A percentile compares a stretch with the other conserved stretches of the same genome.
Evolutionary conservation across 1,140 invertebrate genomes (phyloP).

Genomic region (Laupala kohalensis): DNA sequence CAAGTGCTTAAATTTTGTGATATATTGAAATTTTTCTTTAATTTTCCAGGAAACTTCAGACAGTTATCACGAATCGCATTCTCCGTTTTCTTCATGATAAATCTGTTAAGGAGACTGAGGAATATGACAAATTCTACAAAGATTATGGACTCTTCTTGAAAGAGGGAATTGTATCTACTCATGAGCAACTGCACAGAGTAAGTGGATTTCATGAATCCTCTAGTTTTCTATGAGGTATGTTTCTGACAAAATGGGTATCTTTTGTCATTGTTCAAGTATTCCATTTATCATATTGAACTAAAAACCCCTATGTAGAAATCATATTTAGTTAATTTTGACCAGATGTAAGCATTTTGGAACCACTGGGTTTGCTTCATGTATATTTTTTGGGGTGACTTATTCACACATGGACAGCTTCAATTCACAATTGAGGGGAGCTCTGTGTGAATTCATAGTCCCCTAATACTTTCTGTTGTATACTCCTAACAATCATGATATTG

Average conservation of each 20-base stretch:
- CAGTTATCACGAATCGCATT: slow-evolving; percentile 71
- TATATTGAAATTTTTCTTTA: too few relatives aligned
- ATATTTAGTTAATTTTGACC: neutral
- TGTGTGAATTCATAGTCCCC: too few relatives aligned
- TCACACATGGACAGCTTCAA: too few relatives aligned
- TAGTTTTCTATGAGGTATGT: slow-evolving; percentile 8
- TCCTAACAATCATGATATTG: too few relatives aligned
- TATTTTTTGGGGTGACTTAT: too few relatives aligned
- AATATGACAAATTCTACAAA: slow-evolving; percentile 77
- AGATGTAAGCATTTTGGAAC: too few relatives aligned
- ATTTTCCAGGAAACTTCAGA: slow-evolving; percentile 60
- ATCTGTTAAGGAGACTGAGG: slow-evolving; percentile 67
- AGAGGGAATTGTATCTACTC: slow-evolving; percentile 80
- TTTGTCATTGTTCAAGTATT: neutral
- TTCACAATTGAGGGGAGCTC: too few relatives aligned
- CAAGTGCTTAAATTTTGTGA: too few relatives aligned
- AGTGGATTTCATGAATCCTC: slow-evolving; percentile 12
- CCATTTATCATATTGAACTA: too few relatives aligned
- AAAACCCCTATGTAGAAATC: neutral
- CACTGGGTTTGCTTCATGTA: too few relatives aligned
- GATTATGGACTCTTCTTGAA: slow-evolving; percentile 90
- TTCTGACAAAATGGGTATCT: neutral
- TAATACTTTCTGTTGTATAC: too few relatives aligned
- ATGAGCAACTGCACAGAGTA: slow-evolving; percentile 70
- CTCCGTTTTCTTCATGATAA: slow-evolving; percentile 78